Conservation (phyloP, 1,140 invertebrate species). For the Coelopa frigida region DNA sequence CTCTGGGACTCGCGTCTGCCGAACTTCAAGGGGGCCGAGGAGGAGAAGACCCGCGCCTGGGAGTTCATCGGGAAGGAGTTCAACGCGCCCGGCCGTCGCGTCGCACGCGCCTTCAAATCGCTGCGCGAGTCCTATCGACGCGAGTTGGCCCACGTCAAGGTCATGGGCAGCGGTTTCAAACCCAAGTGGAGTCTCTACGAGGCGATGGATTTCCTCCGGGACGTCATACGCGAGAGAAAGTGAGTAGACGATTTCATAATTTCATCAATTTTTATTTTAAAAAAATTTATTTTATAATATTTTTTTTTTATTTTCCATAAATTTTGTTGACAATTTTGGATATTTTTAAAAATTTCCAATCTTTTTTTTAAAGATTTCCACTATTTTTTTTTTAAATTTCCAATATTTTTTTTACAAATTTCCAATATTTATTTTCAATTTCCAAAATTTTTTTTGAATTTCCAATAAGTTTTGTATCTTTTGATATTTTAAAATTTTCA, state of each 20-base stretch:
- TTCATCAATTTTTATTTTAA: no score
- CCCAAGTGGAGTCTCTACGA: constrained; percentile 41
- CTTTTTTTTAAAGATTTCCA: no score
- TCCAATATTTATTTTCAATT: no score
- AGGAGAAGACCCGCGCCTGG: constrained; percentile 42
- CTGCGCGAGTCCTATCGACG: constrained; percentile 41
- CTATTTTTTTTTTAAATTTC: background rate
- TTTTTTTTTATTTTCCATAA: no score
- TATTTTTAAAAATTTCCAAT: no score
- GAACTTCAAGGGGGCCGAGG: constrained; percentile 43
- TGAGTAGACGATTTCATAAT: constrained; percentile 25
- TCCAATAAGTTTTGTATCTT: no score
- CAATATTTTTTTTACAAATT: no score
- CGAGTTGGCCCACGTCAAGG: constrained; percentile 36
- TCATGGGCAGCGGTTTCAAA: constrained; percentile 40
- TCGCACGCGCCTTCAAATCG: constrained; percentile 39
- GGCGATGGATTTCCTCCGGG: constrained; percentile 38
- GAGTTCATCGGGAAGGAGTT: constrained; percentile 39
- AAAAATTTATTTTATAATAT: no score
- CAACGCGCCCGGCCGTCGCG: constrained; percentile 38
- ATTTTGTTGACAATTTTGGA: no score
- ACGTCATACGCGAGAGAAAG: constrained; percentile 41
- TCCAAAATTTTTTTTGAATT: no score
- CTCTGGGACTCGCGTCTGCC: constrained; percentile 41
- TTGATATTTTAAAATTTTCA: no score